Evolutionary conservation across 2,888 invertebrate genomes (phyloP).

Genomic region (Leucophenga maculata): DNA sequence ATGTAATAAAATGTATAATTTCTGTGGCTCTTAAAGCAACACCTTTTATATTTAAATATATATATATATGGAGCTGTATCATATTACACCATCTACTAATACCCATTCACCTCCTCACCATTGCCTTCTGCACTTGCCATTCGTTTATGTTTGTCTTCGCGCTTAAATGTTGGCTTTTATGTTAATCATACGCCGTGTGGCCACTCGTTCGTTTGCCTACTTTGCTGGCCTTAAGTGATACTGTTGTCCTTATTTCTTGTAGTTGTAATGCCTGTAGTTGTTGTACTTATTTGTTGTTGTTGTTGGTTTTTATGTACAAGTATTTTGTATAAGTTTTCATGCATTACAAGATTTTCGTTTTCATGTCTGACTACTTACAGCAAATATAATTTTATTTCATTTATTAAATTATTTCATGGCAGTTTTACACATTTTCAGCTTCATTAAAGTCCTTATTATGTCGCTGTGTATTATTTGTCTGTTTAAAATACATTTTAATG

Average conservation of each 20-base stretch:
- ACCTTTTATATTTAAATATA: too few species aligned
- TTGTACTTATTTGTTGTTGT: neutral
- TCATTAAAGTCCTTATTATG: neutral
- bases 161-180: slow-evolving; percentile 37
- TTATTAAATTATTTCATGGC: neutral
- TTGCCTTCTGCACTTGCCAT: too few species aligned
- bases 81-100: too few species aligned
- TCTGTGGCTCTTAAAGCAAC: too few species aligned
- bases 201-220: slow-evolving; percentile 12
- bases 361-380: too few species aligned
- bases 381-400: neutral
- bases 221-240: slow-evolving; percentile 27
- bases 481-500: slow-evolving; percentile 17
- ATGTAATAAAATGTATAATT: too few species aligned
- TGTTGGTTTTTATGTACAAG: too few species aligned
- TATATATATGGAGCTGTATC: too few species aligned
- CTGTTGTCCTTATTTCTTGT: slow-evolving; percentile 2
- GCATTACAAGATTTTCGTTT: neutral
- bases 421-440: neutral
- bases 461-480: neutral
- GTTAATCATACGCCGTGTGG: slow-evolving; percentile 51
- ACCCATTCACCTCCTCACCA: too few species aligned
- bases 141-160: neutral
- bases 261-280: slow-evolving; percentile 6
- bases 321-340: neutral